These are phyloP conservation scores for Callocephalon fimbriatum DNA, from an alignment of 2,113 vertebrate genomes.

Conservation along the genomic window DNA sequence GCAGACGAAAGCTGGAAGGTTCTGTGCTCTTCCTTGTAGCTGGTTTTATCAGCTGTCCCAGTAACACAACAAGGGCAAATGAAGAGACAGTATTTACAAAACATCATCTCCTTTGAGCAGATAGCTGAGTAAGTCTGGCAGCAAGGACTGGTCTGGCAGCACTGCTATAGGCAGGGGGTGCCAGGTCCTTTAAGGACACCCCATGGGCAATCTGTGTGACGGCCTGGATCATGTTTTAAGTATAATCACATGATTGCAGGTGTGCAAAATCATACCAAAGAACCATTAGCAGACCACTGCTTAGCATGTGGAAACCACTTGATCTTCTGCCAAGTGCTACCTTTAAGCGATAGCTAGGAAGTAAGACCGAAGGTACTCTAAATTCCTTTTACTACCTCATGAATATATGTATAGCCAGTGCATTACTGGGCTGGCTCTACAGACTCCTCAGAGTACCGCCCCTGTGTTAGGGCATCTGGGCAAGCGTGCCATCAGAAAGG, in stretches of 20 bases:
- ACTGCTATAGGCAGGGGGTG: background rate
- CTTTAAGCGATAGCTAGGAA: background rate
- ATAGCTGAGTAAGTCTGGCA: rapidly evolving
- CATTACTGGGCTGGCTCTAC: background rate
- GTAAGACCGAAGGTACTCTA: background rate
- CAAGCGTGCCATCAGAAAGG: background rate
- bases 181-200: background rate
- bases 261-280: constrained; percentile 22
- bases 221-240: background rate
- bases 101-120: background rate
- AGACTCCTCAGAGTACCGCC: background rate
- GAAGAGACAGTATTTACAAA: background rate
- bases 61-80: background rate
- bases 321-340: background rate
- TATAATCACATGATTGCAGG: background rate
- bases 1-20: background rate
- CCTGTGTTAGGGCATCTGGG: background rate
- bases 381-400: background rate
- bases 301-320: background rate
- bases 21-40: background rate
- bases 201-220: background rate
- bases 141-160: background rate
- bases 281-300: background rate
- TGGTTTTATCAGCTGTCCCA: background rate
- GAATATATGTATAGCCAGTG: background rate